Evolutionary conservation across 1,140 invertebrate species (phyloP).

Genomic region (Gryon sp.): DNA sequence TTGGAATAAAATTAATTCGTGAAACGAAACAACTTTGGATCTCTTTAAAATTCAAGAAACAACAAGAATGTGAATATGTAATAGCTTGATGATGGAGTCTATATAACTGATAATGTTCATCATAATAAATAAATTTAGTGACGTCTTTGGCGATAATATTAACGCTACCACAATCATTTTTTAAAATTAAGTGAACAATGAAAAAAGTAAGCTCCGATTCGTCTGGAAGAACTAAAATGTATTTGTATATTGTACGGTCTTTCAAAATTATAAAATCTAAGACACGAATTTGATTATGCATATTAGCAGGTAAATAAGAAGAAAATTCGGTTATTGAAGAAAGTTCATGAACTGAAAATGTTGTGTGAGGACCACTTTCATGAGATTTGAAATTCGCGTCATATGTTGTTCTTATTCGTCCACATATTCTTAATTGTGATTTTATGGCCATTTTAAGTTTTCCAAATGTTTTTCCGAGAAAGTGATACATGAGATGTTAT

Average conservation of each 20-base stretch:
- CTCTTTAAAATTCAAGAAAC: too few species aligned
- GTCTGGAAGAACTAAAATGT: slow-evolving; percentile 4
- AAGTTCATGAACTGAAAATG: not conserved
- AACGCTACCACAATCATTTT: not conserved
- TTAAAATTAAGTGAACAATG: slow-evolving; percentile 3
- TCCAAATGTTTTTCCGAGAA: slow-evolving; percentile 27
- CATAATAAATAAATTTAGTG: slow-evolving; percentile 6
- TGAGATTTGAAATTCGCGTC: not conserved
- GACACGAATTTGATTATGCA: too few species aligned
- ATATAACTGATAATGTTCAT: slow-evolving; percentile 12
- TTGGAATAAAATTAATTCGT: slow-evolving; percentile 6
- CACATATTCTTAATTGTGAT: slow-evolving; percentile 23
- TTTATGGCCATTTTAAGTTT: slow-evolving; percentile 38
- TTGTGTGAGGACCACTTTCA: not conserved
- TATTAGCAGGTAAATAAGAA: slow-evolving; percentile 1
- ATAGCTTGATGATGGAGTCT: slow-evolving; percentile 5
- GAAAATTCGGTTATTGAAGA: not conserved
- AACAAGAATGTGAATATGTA: not conserved
- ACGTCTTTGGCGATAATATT: slow-evolving; percentile 10
- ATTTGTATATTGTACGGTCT: slow-evolving; percentile 11
- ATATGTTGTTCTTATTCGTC: not conserved
- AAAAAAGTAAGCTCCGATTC: slow-evolving; percentile 4
- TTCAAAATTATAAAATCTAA: too few species aligned
- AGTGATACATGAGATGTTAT: slow-evolving; percentile 4
- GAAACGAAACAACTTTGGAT: not conserved